Evolutionary conservation across 2,797 vertebrate species (phyloP), one percentile per base, ranked within the genome.

Genomic region (Pipistrellus pipistrellus): DNA sequence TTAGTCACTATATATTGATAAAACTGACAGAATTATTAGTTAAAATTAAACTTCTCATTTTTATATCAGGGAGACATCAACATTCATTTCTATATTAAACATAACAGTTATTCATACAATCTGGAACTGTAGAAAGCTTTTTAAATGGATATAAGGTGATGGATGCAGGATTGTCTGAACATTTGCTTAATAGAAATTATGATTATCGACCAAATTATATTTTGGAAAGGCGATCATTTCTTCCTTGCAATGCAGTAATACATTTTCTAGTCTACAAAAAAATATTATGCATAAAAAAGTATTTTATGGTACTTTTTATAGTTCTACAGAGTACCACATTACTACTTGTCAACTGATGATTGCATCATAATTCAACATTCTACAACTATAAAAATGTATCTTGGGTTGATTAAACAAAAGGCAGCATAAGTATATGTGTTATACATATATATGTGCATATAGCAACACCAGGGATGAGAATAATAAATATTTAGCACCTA

Each of bases 31-130:
- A 97, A 85, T 76, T 93, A 92, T 94, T 95, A 96, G 89, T 97
- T 97, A 97, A 96, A 97, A 97, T 97, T 96, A 97, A 94, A 96
- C 55, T 94, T 96, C 90, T 91, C 88, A 95, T 96, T 97, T 97
- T 94, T 83, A 84, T 97, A 97, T 95, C 91, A 97, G 62, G 73
- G 85, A 97, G 81, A 95, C 44, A 93, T 89, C 96, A 96, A 86
- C 94, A 96, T 97, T 97, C 96, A 86, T 97, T 93, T 96, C 96
- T 96, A 87, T 95, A 95, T 97, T 95, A 97, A 94, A 92, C 73
- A 97, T 95, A 95, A 98, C 96, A 98, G 89, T 88, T 88, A 32
- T 90, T 95, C 72, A 89, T 95, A 85, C 78, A 85, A 94, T 97
- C 76, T 97, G 48, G 77, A 77, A 95, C 12, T 27, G 89, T 77